phyloP scores from a whole-genome alignment of 2,113 vertebrate species.

The Archilochus colubris region DNA sequence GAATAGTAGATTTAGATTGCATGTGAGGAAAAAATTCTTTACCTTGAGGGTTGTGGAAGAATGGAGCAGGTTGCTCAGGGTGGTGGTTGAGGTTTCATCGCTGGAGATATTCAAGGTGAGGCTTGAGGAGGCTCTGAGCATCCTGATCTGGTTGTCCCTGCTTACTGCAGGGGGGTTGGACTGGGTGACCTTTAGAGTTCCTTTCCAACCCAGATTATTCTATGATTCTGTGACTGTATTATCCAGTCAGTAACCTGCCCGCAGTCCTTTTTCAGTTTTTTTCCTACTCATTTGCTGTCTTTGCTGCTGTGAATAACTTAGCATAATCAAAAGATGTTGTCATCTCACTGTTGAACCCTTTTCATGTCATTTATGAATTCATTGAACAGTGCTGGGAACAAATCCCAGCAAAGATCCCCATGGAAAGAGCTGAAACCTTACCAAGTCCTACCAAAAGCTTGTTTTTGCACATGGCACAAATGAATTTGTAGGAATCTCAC shows the following conservation, averaged over 20 bases:
- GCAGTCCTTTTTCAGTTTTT: not conserved
- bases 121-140: too few relatives aligned
- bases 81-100: too few relatives aligned
- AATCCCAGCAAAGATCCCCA: constrained; percentile 21
- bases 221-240: not conserved
- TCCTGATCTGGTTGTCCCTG: too few relatives aligned
- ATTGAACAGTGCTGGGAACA: constrained; percentile 15
- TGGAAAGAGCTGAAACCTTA: not conserved
- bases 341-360: constrained; percentile 33
- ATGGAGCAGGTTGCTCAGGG: too few relatives aligned
- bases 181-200: too few relatives aligned
- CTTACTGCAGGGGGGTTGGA: too few relatives aligned
- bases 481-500: not conserved
- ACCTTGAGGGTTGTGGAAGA: too few relatives aligned
- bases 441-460: not conserved
- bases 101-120: too few relatives aligned
- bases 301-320: not conserved
- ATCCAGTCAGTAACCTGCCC: not conserved
- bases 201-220: too few relatives aligned
- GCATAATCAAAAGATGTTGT: constrained; percentile 14
- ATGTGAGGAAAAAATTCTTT: too few relatives aligned
- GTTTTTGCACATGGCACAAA: not conserved
- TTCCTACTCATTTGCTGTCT: not conserved
- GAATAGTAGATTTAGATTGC: too few relatives aligned
- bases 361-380: constrained; percentile 22